phyloP scores from a whole-genome alignment of 2,113 vertebrate genomes.

The Trematomus loennbergii region DNA sequence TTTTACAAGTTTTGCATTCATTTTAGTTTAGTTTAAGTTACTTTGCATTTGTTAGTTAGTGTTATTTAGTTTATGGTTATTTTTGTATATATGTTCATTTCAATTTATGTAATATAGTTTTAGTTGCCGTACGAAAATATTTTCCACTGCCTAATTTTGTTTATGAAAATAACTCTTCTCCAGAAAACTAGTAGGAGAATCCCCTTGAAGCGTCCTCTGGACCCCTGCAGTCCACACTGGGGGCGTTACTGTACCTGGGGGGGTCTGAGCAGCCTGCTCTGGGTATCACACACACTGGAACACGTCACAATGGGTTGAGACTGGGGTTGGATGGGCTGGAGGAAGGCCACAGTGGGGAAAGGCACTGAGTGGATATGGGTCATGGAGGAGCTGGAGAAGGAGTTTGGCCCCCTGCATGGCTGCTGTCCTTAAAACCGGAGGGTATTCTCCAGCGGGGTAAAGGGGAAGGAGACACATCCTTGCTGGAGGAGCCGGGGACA shows the following conservation, averaged over 20 bases:
- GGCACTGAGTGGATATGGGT: slow-evolving; percentile 78
- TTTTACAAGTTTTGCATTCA: too few species aligned
- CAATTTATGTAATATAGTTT: too few species aligned
- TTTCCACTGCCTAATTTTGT: too few species aligned
- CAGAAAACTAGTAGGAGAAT: neutral
- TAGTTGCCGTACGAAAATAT: too few species aligned
- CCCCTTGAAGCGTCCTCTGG: neutral
- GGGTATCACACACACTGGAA: slow-evolving; percentile 80
- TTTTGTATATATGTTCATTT: too few species aligned
- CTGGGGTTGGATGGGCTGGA: slow-evolving; percentile 74
- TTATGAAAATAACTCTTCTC: neutral
- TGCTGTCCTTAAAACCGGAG: slow-evolving; percentile 66
- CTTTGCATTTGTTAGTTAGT: too few species aligned
- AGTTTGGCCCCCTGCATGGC: slow-evolving; percentile 79
- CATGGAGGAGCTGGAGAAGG: slow-evolving; percentile 86
- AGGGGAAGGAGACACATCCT: slow-evolving; percentile 72
- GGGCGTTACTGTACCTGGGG: slow-evolving; percentile 85
- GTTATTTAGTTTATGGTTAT: too few species aligned
- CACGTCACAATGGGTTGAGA: slow-evolving; percentile 69
- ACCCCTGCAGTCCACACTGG: slow-evolving; percentile 11
- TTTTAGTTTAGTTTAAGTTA: too few species aligned
- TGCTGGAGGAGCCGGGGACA: slow-evolving; percentile 71
- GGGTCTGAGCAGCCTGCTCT: slow-evolving; percentile 86
- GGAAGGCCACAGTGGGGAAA: slow-evolving; percentile 81
- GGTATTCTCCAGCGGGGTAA: slow-evolving; percentile 81